Percentiles rank a stretch among this genome's conserved stretches.
Conservation (phyloP, 2,113 vertebrate genomes). For the Tragelaphus imberbis region DNA sequence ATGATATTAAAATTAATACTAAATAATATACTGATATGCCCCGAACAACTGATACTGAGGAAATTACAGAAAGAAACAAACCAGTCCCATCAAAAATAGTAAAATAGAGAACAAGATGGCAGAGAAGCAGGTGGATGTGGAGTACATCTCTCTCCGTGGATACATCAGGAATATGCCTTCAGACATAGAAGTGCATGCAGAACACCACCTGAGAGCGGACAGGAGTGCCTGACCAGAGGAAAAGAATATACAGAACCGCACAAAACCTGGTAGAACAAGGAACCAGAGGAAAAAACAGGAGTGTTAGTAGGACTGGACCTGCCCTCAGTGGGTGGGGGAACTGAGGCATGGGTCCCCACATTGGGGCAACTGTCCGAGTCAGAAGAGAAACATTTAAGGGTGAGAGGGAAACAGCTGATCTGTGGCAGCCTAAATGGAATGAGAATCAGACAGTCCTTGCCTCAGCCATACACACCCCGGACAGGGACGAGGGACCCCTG, state of each 20-base stretch:
- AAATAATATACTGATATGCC: background rate
- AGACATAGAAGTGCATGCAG: background rate
- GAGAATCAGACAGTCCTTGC: background rate
- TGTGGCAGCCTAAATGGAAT: background rate
- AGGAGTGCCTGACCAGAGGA: background rate
- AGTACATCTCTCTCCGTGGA: background rate
- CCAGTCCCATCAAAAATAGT: background rate
- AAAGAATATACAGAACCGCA: rapidly evolving
- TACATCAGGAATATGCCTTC: background rate
- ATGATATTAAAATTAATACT: background rate
- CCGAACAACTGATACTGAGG: background rate
- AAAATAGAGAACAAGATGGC: background rate
- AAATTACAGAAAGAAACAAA: background rate
- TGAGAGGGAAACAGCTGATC: background rate
- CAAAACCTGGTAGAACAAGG: background rate
- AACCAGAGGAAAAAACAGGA: background rate
- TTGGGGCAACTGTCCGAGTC: background rate
- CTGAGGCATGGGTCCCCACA: background rate
- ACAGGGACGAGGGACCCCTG: background rate
- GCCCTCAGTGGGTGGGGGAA: rapidly evolving
- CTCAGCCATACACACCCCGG: rapidly evolving
- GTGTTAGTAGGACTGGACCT: background rate
- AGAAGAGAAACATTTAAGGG: background rate
- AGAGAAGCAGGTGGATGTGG: background rate
- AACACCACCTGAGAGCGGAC: background rate